These are phyloP conservation scores for Hyperoodon ampullatus DNA, from an alignment of 2,113 vertebrate genomes.

Conservation along the genomic window DNA sequence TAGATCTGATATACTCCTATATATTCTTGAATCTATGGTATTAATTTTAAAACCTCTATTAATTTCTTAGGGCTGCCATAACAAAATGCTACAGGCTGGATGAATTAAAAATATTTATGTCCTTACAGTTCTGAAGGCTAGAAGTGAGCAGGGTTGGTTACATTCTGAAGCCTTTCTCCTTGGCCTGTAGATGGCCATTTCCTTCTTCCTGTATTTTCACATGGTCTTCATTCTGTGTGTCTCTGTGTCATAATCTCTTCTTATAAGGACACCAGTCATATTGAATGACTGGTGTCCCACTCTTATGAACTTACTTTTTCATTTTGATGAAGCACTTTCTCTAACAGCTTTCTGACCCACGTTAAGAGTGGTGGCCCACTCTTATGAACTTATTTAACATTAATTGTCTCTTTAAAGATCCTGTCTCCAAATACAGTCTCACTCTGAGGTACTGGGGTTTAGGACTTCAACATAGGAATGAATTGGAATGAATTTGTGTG, in stretches of 20 bases:
- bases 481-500: no score
- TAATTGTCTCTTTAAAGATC: neutral
- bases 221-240: neutral
- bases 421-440: neutral
- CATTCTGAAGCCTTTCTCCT: neutral
- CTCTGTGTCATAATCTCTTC: neutral
- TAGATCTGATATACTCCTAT: neutral
- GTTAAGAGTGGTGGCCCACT: neutral
- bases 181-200: neutral
- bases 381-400: neutral
- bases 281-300: neutral
- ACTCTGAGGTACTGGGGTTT: neutral
- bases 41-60: neutral
- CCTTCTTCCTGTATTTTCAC: neutral
- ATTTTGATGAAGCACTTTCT: neutral
- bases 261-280: neutral
- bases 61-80: neutral
- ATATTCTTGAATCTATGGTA: neutral
- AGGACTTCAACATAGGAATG: neutral
- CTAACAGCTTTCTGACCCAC: neutral
- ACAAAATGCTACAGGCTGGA: neutral
- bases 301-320: neutral
- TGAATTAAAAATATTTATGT: neutral
- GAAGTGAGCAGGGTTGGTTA: neutral
- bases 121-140: neutral